A percentile compares a stretch with the other conserved stretches of the same genome.
Conservation (phyloP, 2,888 invertebrate species). For the Philereme vetulata region DNA sequence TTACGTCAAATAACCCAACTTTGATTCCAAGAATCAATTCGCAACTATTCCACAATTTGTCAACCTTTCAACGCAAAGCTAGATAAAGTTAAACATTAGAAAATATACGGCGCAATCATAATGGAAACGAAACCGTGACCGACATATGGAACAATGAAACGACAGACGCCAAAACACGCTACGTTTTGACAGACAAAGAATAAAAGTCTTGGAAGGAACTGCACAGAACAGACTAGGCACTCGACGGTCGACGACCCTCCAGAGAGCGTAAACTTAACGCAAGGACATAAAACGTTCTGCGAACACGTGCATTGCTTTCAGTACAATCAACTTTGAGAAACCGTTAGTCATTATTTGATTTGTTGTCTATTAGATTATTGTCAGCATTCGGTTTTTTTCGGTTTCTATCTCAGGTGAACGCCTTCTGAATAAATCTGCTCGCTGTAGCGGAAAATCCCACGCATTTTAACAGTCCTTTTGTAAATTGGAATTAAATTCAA, state of each 20-base stretch:
- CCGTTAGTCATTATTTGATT: conserved; percentile 20
- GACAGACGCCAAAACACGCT: conserved; percentile 47
- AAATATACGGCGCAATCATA: conserved; percentile 43
- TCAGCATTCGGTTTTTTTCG: neutral
- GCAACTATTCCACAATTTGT: neutral
- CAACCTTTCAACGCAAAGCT: conserved; percentile 4
- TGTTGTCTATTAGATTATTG: conserved; percentile 12
- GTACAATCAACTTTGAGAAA: conserved; percentile 33
- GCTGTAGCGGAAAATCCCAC: neutral
- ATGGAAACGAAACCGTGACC: conserved; percentile 50
- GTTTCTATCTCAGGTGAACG: conserved; percentile 9
- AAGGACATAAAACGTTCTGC: conserved; percentile 16
- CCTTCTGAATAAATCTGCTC: neutral
- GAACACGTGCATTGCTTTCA: conserved; percentile 26
- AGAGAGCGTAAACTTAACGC: conserved; percentile 12
- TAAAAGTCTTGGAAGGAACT: conserved; percentile 16
- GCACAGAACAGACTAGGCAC: conserved; percentile 24
- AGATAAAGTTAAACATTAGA: conserved; percentile 13
- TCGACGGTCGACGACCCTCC: conserved; percentile 28
- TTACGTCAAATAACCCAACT: too few relatives aligned
- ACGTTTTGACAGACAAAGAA: conserved; percentile 44
- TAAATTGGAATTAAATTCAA: too few relatives aligned
- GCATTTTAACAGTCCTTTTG: too few relatives aligned
- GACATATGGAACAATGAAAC: conserved; percentile 51
- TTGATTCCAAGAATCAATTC: neutral